Conservation (phyloP, 2,888 invertebrate species). For the Ophioninae sp. region DNA sequence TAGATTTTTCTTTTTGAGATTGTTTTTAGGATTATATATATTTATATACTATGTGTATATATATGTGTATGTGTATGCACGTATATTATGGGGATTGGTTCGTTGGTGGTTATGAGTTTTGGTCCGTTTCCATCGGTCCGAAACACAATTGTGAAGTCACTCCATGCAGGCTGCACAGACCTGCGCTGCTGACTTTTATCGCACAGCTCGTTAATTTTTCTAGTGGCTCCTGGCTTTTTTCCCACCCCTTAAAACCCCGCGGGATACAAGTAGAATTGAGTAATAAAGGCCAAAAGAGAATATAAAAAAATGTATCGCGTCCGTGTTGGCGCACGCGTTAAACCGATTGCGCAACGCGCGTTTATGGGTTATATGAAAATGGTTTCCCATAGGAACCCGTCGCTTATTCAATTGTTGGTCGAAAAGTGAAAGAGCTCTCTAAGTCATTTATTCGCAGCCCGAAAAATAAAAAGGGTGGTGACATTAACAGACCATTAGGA, state of each 20-base stretch:
- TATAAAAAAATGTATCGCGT: constrained; percentile 21
- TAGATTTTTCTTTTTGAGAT: too few relatives aligned
- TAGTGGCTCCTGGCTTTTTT: constrained; percentile 50
- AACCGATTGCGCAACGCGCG: not conserved
- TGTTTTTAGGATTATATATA: too few relatives aligned
- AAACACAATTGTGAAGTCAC: constrained; percentile 4
- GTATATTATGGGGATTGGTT: too few relatives aligned
- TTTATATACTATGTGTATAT: not conserved
- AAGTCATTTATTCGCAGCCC: not conserved
- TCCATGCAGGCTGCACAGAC: not conserved
- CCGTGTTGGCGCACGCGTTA: not conserved
- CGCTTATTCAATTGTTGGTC: not conserved
- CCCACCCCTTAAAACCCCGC: constrained; percentile 23
- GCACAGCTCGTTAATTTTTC: constrained; percentile 63
- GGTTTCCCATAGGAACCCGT: not conserved
- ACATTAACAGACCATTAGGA: not conserved
- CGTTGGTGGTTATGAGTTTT: too few relatives aligned
- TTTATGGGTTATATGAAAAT: not conserved
- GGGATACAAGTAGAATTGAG: constrained; percentile 38
- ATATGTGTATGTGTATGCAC: not conserved
- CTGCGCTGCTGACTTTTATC: constrained; percentile 55
- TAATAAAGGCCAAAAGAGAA: constrained; percentile 6
- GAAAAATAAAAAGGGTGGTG: not conserved
- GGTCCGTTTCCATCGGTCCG: constrained; percentile 23
- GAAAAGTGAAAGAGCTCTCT: not conserved